Percentiles rank a stretch among this genome's conserved stretches.
These are phyloP conservation scores for Saguinus imperator DNA, from an alignment of 2,113 vertebrate genomes.

Conservation along the genomic window DNA sequence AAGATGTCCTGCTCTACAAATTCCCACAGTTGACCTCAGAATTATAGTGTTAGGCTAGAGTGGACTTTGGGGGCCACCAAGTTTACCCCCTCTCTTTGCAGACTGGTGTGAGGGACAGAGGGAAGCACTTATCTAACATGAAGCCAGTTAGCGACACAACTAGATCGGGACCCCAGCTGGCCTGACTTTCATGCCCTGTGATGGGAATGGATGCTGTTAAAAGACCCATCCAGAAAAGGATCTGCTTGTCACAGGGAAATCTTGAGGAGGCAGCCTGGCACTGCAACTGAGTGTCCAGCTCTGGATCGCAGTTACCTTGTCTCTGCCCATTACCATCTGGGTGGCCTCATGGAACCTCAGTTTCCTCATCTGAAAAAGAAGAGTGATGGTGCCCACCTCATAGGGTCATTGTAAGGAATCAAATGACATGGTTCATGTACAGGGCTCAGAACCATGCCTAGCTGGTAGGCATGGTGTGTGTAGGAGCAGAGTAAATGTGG, in stretches of 20 bases:
- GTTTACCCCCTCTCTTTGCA: background rate
- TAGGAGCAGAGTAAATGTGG: background rate
- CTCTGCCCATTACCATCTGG: background rate
- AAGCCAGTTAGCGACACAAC: background rate
- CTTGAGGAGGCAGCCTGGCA: fast-evolving
- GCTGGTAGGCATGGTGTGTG: background rate
- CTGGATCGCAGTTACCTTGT: background rate
- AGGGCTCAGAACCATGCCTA: background rate
- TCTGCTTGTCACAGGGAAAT: background rate
- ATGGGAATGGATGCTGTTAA: background rate
- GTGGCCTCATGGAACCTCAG: background rate
- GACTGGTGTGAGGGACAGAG: too few species aligned
- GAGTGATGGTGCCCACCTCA: too few species aligned
- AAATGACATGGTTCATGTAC: fast-evolving
- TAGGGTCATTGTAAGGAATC: background rate
- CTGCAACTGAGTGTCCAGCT: fast-evolving
- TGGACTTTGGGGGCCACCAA: too few species aligned
- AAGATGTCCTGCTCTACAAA: background rate
- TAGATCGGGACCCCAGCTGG: background rate
- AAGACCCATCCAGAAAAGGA: background rate
- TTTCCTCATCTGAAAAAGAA: background rate
- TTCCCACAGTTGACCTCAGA: background rate
- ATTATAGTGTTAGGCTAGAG: fast-evolving
- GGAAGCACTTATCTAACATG: too few species aligned
- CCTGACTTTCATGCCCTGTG: background rate